These are phyloP conservation scores for Zonotrichia albicollis DNA, from an alignment of 2,797 vertebrate species.

Conservation along the genomic window DNA sequence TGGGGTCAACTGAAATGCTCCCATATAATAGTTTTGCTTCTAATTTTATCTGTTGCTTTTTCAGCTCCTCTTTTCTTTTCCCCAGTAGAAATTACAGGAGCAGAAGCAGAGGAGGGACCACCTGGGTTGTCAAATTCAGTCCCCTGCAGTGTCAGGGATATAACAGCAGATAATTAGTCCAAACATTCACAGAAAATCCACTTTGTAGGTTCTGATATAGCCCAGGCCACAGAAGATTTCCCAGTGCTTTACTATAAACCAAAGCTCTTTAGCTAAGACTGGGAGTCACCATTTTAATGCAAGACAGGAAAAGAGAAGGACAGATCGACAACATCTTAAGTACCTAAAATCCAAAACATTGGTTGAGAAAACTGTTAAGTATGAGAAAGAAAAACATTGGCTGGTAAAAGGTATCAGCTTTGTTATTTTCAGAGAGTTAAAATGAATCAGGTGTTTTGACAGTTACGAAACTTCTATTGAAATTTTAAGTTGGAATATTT, in stretches of 20 bases:
- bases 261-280: slow-evolving; percentile 22
- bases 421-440: slow-evolving; percentile 46
- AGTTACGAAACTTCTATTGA: slow-evolving; percentile 37
- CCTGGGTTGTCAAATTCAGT: slow-evolving; percentile 61
- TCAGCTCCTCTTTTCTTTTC: slow-evolving; percentile 24
- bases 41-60: slow-evolving; percentile 46
- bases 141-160: slow-evolving; percentile 40
- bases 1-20: slow-evolving; percentile 40
- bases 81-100: slow-evolving; percentile 14
- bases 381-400: slow-evolving; percentile 52
- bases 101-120: slow-evolving; percentile 49
- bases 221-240: slow-evolving; percentile 45
- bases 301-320: slow-evolving; percentile 30
- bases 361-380: slow-evolving; percentile 17
- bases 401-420: slow-evolving; percentile 26
- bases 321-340: slow-evolving; percentile 44
- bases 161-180: slow-evolving; percentile 62
- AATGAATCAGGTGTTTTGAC: slow-evolving; percentile 57
- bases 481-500: slow-evolving; percentile 39
- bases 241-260: slow-evolving; percentile 31
- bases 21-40: slow-evolving; percentile 15
- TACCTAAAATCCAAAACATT: slow-evolving; percentile 28
- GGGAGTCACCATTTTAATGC: slow-evolving; percentile 10
- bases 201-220: slow-evolving; percentile 48
- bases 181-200: slow-evolving; percentile 49